phyloP scores from a whole-genome alignment of 2,797 vertebrate genomes.

The Pangasius macronema region DNA sequence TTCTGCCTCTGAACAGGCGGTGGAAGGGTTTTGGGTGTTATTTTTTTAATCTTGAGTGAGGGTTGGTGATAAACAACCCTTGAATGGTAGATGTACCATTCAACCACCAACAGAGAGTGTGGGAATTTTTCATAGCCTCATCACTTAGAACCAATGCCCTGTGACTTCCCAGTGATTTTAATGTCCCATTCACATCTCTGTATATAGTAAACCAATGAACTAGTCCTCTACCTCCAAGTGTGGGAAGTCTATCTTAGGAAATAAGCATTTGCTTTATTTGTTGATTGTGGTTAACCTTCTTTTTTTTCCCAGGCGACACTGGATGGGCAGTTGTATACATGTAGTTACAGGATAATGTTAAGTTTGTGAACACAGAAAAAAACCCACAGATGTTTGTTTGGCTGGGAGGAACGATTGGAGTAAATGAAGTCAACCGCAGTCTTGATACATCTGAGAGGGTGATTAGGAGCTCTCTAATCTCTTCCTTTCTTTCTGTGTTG shows the following conservation, averaged over 20 bases:
- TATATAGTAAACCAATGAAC: constrained; percentile 15
- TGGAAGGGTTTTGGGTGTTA: constrained; percentile 54
- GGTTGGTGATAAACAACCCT: constrained; percentile 64
- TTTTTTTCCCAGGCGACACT: background rate
- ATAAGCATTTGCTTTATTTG: constrained; percentile 41
- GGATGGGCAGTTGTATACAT: constrained; percentile 11
- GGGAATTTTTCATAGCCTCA: constrained; percentile 15
- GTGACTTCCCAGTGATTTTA: constrained; percentile 31
- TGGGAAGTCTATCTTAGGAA: constrained; percentile 29
- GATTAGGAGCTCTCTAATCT: constrained; percentile 10
- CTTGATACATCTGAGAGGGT: constrained; percentile 11
- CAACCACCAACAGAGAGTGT: constrained; percentile 38
- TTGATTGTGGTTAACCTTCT: constrained; percentile 37
- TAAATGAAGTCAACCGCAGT: constrained; percentile 37
- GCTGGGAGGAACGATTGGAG: constrained; percentile 18
- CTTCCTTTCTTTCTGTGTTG: constrained; percentile 12
- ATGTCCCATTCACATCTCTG: constrained; percentile 30
- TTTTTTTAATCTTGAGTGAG: constrained; percentile 58
- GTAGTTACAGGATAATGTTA: constrained; percentile 23
- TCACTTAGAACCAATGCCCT: constrained; percentile 10
- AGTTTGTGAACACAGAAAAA: constrained; percentile 13
- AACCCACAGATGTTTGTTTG: constrained; percentile 12
- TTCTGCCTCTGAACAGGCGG: constrained; percentile 38
- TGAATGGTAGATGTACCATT: constrained; percentile 43
- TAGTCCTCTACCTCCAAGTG: constrained; percentile 13